Base-by-base conservation (phyloP, 2,888 invertebrate genomes). In the Toxonevra muliebris region DNA sequence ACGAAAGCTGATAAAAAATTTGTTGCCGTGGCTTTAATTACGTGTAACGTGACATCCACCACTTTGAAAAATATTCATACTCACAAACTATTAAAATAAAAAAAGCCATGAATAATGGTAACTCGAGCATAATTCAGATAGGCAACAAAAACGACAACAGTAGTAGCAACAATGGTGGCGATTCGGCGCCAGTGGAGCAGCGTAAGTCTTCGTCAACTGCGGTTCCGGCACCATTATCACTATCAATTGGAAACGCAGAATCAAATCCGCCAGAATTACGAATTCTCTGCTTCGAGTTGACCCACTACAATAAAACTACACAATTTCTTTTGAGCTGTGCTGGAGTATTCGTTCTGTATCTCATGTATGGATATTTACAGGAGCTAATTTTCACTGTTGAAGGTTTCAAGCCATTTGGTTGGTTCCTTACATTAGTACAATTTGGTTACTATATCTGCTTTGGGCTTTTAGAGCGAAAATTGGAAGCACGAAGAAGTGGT, bases 381-480 rank as follows among this genome's bases (percentile, higher is more conserved):
- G 98, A 98, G 86, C 86, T 96, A 55, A 94, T 98, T 80, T 98
- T 97, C 84, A 92, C 93, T 0, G 88, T 93, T n/a, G 91, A 94
- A 20, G 96, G 95, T 54, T 94, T 97, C 76, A 91, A 93, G 78
- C 92, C 94, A 0, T 93, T 92, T 79, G 97, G 97, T 57, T 92
- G 97, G 92, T 97, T 94, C 83, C 88, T 98, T 71, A 98, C 98
- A 1, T 86, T 97, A 67, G 88, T 97, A 15, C 97, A 98, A 86
- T 98, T 98, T 87, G 88, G 90, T 17, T 93, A 92, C 78, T 98
- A 97, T 79, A 90, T 92, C 69, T 72, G 90, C 40, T 93, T 97
- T 82, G 95, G 95, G 66, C 88, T 91, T 72, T 81, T 91, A 57
- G 97, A 98, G 63, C 79, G 83, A 0, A 77, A 86, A 88, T 89